Evolutionary conservation across 2,888 invertebrate species (phyloP).

Genomic region (Drosophila pegasa): DNA sequence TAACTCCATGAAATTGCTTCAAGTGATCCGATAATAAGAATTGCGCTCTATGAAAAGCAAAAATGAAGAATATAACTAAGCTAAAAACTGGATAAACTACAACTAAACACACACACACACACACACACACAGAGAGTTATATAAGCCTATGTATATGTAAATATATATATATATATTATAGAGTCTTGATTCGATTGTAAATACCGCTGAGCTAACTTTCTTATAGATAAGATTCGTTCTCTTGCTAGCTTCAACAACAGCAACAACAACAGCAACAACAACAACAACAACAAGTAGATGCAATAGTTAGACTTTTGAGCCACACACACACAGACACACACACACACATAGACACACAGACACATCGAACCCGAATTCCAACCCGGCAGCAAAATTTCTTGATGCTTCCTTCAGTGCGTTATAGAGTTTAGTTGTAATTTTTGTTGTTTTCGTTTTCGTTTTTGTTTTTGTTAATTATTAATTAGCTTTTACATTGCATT

Average conservation of each 20-base stretch:
- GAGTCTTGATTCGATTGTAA: slow-evolving; percentile 66
- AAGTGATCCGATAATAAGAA: slow-evolving; percentile 79
- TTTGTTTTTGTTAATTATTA: slow-evolving; percentile 14
- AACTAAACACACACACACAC: slow-evolving; percentile 23
- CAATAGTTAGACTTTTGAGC: slow-evolving; percentile 42
- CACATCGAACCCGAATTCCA: background rate
- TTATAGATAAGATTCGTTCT: slow-evolving; percentile 34
- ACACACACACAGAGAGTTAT: slow-evolving; percentile 36
- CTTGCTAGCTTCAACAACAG: slow-evolving; percentile 46
- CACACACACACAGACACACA: too few species aligned
- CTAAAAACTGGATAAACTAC: slow-evolving; percentile 48
- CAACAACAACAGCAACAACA: slow-evolving; percentile 21
- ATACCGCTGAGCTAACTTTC: slow-evolving; percentile 53
- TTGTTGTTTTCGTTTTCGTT: too few species aligned
- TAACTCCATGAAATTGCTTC: slow-evolving; percentile 72
- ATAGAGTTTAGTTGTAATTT: slow-evolving; percentile 45
- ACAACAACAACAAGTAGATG: slow-evolving; percentile 29
- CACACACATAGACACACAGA: too few species aligned
- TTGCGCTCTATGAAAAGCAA: slow-evolving; percentile 52
- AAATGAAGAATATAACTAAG: slow-evolving; percentile 45
- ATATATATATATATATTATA: slow-evolving; percentile 63
- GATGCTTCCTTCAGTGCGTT: slow-evolving; percentile 67
- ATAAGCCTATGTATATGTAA: slow-evolving; percentile 61
- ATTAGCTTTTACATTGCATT: slow-evolving; percentile 26
- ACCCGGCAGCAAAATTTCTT: slow-evolving; percentile 44